Base-by-base conservation (phyloP, 2,113 vertebrate genomes). In the Paedocypris sp. region DNA sequence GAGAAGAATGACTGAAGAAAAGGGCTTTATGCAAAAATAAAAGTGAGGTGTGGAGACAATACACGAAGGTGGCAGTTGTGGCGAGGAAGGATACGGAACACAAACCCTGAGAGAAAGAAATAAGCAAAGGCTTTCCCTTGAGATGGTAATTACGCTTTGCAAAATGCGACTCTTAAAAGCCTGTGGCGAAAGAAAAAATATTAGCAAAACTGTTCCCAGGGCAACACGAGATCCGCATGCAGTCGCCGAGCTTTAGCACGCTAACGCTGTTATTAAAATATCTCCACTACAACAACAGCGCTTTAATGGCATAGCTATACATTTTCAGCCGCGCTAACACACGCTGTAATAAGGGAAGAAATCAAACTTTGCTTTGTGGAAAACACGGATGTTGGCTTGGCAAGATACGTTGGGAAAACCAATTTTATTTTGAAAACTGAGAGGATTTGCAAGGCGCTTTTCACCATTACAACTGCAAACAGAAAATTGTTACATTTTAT, bases 61-160 rank as follows among this genome's bases (percentile, higher is more conserved):
- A n/a, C 25, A 42, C 42, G 23, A 57, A 20, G 31, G 18, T 31
- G 9, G 32, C 39, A 43, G 18, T 58, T 11, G 12, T 50, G n/a
- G 23, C 1, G 0, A 29, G 23, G 18, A 19, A 4, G 11, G 35
- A 26, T 28, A 38, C 1, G 3, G 26, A 46, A 50, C 15, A 33
- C 25, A 33, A 38, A 65, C 32, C 35, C 13, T 48, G 8, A 10
- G 46, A 43, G 18, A 48, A 51, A 49, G 8, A 50, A 18, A 48
- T 50, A 42, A 6, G 35, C 38, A 28, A 49, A 6, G 20, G 46
- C 19, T 41, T 46, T 61, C 35, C 63, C 36, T 49, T 3, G 28
- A 13, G 46, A 61, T 38, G 42, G 20, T 51, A 63, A 66, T 66
- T 71, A 58, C 39, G 46, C 23, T 11, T 38, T 23, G 35, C 32